phyloP scores from a whole-genome alignment of 2,113 vertebrate genomes.

The Melanocharis versteri region DNA sequence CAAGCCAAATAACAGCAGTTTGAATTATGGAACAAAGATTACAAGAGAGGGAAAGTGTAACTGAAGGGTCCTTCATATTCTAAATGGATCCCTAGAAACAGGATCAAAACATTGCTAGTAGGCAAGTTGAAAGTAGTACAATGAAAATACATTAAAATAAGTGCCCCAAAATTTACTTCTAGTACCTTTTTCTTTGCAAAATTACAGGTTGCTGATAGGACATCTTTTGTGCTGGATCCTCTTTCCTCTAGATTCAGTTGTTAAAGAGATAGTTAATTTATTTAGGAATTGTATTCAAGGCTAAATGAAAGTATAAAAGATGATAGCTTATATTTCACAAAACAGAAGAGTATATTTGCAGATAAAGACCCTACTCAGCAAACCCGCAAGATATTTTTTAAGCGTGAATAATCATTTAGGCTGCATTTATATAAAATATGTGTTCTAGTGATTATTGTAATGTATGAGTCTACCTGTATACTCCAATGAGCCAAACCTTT shows the following conservation, averaged over 20 bases:
- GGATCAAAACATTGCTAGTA: not conserved
- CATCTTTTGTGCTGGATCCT: not conserved
- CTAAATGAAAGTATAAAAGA: not conserved
- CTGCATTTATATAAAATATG: not conserved
- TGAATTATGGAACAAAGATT: not conserved
- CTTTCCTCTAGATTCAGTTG: not conserved
- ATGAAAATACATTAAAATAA: not conserved
- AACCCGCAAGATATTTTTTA: not conserved
- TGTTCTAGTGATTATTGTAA: not conserved
- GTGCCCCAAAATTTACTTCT: not conserved
- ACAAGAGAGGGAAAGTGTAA: not conserved
- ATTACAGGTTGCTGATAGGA: not conserved
- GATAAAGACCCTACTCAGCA: not conserved
- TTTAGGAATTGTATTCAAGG: not conserved
- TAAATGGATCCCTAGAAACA: not conserved
- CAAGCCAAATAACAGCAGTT: not conserved
- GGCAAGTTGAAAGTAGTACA: not conserved
- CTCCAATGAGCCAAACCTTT: not conserved
- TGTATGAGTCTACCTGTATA: not conserved
- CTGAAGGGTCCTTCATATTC: not conserved
- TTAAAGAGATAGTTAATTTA: not conserved
- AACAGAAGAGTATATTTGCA: not conserved
- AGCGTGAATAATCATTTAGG: not conserved
- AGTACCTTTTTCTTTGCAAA: not conserved
- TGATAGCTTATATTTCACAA: not conserved